Evolutionary conservation across 35 echinoderm and acorn worm genomes (phyloP).

Genomic region (Amphiura filiformis): DNA sequence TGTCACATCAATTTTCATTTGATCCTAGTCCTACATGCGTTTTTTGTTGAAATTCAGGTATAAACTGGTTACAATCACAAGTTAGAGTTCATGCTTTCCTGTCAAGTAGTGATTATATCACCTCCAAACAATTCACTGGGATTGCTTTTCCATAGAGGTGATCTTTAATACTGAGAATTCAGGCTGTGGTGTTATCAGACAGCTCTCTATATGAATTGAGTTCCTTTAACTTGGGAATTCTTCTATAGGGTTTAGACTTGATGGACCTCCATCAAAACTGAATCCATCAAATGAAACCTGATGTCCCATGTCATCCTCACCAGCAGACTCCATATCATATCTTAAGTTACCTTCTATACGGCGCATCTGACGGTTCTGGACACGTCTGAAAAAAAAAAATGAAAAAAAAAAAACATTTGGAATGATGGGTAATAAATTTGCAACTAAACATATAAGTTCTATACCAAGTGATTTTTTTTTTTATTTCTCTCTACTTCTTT

Average conservation of each 20-base stretch:
- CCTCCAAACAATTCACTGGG: no score
- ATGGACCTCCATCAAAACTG: not conserved
- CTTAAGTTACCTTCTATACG: conserved; percentile 69
- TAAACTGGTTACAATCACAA: no score
- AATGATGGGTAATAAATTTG: not conserved
- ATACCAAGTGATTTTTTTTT: not conserved
- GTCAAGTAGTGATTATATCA: no score
- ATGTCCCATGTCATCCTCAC: not conserved
- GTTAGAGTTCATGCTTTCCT: no score
- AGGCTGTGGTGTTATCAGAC: no score
- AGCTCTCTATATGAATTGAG: no score
- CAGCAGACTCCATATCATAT: conserved; percentile 40
- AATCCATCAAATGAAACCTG: not conserved
- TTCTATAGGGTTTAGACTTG: not conserved
- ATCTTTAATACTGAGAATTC: no score
- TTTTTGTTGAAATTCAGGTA: no score
- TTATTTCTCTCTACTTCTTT: not conserved
- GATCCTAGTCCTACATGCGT: no score
- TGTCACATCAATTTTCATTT: no score
- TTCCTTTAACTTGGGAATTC: not conserved
- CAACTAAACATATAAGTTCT: not conserved
- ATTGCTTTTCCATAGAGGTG: no score
- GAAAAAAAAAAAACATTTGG: not conserved
- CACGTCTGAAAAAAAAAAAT: conserved; percentile 37
- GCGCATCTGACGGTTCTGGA: conserved; percentile 56